These are phyloP conservation scores for Daubentonia madagascariensis DNA, from an alignment of 2,113 vertebrate genomes.

Conservation along the genomic window DNA sequence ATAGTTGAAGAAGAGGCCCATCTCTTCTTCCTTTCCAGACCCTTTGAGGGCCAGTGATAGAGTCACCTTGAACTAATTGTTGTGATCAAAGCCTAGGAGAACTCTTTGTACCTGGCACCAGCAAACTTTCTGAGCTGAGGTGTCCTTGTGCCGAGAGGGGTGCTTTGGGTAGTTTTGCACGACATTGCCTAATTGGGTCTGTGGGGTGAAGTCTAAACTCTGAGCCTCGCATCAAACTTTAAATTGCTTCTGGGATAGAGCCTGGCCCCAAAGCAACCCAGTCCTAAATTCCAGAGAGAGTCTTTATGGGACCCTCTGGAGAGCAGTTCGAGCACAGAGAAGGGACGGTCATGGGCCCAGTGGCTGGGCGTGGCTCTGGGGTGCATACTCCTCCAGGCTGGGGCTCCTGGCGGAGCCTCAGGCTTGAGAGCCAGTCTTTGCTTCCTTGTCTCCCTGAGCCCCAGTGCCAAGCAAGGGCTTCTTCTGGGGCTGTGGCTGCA, in stretches of 20 bases:
- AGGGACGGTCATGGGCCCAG: not conserved
- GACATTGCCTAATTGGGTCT: constrained; percentile 51
- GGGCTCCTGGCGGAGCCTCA: not conserved
- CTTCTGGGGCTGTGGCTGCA: not conserved
- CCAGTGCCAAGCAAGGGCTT: not conserved
- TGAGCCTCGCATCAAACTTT: constrained; percentile 41
- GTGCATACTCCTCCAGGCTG: not conserved
- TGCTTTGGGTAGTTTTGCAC: not conserved
- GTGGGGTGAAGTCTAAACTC: constrained; percentile 5
- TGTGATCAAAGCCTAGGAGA: constrained; percentile 18
- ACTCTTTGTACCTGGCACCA: not conserved
- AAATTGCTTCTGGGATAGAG: constrained; percentile 65
- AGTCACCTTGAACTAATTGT: not conserved
- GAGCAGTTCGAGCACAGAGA: not conserved
- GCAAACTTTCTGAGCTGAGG: not conserved
- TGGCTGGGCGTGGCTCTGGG: not conserved
- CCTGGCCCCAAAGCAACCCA: not conserved
- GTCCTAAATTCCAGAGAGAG: constrained; percentile 31
- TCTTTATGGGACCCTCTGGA: not conserved
- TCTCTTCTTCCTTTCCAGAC: not conserved
- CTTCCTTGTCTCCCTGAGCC: not conserved
- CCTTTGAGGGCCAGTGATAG: not conserved
- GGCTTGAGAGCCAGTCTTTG: not conserved
- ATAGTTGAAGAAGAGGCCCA: not conserved
- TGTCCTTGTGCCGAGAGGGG: not conserved